These are phyloP conservation scores for Catamblyrhynchus diadema DNA, from an alignment of 2,797 vertebrate species.

Conservation along the genomic window DNA sequence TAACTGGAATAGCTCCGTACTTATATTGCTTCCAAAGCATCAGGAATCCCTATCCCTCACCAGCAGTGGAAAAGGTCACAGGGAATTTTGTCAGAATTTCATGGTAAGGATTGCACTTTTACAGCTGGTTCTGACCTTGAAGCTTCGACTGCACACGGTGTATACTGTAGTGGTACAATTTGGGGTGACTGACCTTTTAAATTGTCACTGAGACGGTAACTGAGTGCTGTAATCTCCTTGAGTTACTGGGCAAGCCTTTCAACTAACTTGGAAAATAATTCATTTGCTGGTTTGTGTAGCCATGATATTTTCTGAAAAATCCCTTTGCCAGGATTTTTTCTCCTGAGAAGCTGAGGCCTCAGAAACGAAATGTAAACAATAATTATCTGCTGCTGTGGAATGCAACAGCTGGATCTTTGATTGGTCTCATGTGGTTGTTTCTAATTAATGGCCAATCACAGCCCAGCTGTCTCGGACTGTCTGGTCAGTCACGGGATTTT, in stretches of 20 bases:
- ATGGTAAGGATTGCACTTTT: not conserved
- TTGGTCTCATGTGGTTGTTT: no score
- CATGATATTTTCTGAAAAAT: no score
- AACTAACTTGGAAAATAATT: not conserved
- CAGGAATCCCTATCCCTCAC: not conserved
- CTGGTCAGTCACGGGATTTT: no score
- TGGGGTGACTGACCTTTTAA: not conserved
- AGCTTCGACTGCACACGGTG: rapidly evolving
- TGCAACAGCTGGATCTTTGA: no score
- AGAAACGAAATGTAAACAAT: no score
- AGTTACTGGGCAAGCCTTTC: not conserved
- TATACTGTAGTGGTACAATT: not conserved
- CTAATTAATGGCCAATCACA: no score
- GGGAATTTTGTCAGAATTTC: not conserved
- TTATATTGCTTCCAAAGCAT: not conserved
- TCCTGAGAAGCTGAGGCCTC: no score
- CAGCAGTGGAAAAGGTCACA: not conserved
- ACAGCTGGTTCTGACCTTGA: not conserved
- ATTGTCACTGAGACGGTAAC: not conserved
- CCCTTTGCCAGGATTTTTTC: no score
- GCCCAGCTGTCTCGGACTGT: no score
- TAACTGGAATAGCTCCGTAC: not conserved
- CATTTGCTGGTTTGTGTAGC: not conserved
- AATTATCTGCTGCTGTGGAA: no score
- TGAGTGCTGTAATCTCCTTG: not conserved